phyloP scores from a whole-genome alignment of 2,797 vertebrate genomes.

The Gymnopithys bicolor region DNA sequence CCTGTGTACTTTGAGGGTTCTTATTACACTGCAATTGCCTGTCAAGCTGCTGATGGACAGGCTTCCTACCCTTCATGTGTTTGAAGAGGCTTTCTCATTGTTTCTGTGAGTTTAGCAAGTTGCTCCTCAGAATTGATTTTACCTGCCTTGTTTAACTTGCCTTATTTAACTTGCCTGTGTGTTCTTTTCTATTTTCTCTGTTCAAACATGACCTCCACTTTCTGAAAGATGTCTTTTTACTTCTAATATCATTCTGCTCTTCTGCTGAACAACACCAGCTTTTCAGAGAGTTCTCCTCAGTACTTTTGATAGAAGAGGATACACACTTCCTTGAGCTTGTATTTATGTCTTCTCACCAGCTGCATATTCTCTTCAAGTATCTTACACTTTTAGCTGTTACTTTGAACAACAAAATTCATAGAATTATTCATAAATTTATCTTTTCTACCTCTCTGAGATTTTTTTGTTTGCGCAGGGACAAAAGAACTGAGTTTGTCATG shows the following conservation, averaged over 20 bases:
- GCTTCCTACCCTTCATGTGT: neutral
- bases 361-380: neutral
- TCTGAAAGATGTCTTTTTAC: neutral
- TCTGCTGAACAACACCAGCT: neutral
- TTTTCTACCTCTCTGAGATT: neutral
- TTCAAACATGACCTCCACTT: slow-evolving; percentile 27
- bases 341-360: neutral
- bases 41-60: slow-evolving; percentile 9
- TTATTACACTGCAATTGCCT: neutral
- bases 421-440: neutral
- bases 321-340: rapidly evolving
- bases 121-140: slow-evolving; percentile 22
- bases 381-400: neutral
- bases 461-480: neutral
- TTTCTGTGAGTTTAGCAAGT: neutral
- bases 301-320: neutral
- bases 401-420: neutral
- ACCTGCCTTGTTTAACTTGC: slow-evolving; percentile 31
- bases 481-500: neutral
- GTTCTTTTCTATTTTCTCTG: neutral
- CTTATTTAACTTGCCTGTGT: slow-evolving; percentile 11
- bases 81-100: neutral
- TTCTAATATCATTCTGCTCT: neutral
- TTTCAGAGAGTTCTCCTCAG: neutral
- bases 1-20: neutral